Percentiles rank a stretch among this genome's conserved stretches.
Conservation (phyloP, 1,140 invertebrate genomes). For the Drosophila sp. region DNA sequence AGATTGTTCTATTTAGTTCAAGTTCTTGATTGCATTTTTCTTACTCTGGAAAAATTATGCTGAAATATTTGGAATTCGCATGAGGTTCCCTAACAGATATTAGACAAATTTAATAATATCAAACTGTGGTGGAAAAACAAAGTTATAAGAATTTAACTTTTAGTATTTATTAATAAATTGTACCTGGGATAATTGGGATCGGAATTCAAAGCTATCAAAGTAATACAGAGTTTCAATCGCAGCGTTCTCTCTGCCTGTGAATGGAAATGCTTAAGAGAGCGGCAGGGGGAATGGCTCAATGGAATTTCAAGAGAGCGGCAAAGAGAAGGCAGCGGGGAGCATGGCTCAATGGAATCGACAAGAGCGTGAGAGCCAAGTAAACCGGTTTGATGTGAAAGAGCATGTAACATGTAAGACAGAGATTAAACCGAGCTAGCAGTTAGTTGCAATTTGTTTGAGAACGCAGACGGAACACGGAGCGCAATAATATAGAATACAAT, state of each 20-base stretch:
- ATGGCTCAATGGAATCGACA: slow-evolving; percentile 10
- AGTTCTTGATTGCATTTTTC: too few species aligned
- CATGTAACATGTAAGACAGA: slow-evolving; percentile 12
- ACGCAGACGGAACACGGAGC: slow-evolving; percentile 21
- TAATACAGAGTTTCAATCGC: slow-evolving; percentile 4
- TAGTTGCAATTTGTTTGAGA: slow-evolving; percentile 35
- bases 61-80: too few species aligned
- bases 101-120: not conserved
- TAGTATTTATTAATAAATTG: not conserved
- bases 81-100: too few species aligned
- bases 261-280: slow-evolving; percentile 33
- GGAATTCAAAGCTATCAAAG: not conserved
- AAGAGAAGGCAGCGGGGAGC: slow-evolving; percentile 11
- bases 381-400: slow-evolving; percentile 34
- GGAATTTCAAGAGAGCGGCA: slow-evolving; percentile 34
- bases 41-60: too few species aligned
- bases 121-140: not conserved
- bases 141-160: too few species aligned
- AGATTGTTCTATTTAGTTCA: too few species aligned
- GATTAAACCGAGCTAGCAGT: slow-evolving; percentile 19
- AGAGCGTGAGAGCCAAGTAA: slow-evolving; percentile 24
- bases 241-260: slow-evolving; percentile 14
- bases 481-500: not conserved
- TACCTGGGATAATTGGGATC: not conserved
- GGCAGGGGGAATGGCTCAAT: not conserved